Conservation (phyloP, 2,113 vertebrate genomes). For the Petrocephalus microphthalmus region DNA sequence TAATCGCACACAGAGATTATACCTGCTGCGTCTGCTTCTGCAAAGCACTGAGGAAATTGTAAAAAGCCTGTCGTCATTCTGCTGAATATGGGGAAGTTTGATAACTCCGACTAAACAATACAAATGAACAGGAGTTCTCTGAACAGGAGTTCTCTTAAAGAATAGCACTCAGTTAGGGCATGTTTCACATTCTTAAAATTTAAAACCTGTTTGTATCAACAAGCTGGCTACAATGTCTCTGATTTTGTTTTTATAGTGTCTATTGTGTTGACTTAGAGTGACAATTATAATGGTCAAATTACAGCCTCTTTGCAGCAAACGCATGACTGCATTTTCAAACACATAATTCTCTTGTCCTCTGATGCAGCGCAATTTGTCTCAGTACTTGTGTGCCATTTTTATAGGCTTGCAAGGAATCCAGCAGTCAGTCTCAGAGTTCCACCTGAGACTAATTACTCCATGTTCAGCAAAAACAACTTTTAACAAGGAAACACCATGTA, state of each 20-base stretch:
- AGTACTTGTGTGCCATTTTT: background rate
- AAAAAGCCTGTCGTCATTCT: background rate
- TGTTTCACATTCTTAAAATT: background rate
- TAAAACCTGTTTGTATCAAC: background rate
- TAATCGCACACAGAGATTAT: background rate
- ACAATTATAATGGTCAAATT: slow-evolving; percentile 5
- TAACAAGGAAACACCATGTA: background rate
- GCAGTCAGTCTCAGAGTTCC: background rate
- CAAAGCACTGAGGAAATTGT: background rate
- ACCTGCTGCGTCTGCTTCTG: background rate
- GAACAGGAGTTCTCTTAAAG: background rate
- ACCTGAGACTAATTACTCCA: background rate
- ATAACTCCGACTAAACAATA: background rate
- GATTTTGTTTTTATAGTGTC: background rate
- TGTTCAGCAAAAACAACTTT: background rate
- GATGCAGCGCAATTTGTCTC: background rate
- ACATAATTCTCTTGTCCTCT: background rate
- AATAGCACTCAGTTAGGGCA: background rate
- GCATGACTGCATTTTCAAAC: slow-evolving; percentile 9
- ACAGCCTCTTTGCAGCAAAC: background rate
- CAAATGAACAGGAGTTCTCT: too few relatives aligned
- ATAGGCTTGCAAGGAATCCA: background rate
- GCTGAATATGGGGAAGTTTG: background rate
- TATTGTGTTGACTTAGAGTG: background rate
- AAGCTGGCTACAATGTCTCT: background rate